Evolutionary conservation across 2,113 vertebrate species (phyloP), one percentile per base, ranked within the genome.

Genomic region (Eclectus roratus): DNA sequence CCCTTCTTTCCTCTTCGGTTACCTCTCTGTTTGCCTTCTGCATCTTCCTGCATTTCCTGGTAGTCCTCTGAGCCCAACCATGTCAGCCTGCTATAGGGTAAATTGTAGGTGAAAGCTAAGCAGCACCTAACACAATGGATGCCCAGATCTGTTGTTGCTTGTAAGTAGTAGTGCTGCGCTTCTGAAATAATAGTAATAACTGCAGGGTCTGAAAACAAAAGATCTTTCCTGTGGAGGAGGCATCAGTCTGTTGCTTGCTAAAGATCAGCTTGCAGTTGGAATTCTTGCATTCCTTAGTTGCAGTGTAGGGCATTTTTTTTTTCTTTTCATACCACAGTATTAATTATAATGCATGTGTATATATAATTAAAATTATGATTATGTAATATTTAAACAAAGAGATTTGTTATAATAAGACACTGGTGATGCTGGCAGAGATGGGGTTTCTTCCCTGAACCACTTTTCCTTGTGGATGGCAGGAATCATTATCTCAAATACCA

Each of bases 21-120:
- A 37, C 28, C 3, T 0, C 25, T 73, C 14, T 58, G 6, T 20
- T 78, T 66, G 16, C 12, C 10, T 60, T 68, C 29, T 78, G 24
- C 17, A 24, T 53, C 29, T 87, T 85, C 50, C 20, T 63, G 27
- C 7, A 3, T 87, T 89, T 91, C n/a, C 39, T 68, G n/a, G 9
- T 29, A 33, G 31, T 37, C 13, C 33, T 53, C 35, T 33, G 27
- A 78, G 12, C 58, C n/a, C n/a, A 49, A 17, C 21, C 4, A 1
- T 27, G 7, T 74, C 65, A 55, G 14, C 25, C 17, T 83, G 72
- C 31, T 69, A 29, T 35, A 52, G 13, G 10, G 5, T 21, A 58
- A 63, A 58, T 17, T 0, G 0, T 46, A 37, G 23, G 11, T 37
- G 29, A 33, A 80, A 69, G 18, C 27, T 70, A 68, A 55, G 44